Evolutionary conservation across 2,888 invertebrate genomes (phyloP), one percentile per base, ranked within the genome.

Genomic region (Diplolepis rosae): DNA sequence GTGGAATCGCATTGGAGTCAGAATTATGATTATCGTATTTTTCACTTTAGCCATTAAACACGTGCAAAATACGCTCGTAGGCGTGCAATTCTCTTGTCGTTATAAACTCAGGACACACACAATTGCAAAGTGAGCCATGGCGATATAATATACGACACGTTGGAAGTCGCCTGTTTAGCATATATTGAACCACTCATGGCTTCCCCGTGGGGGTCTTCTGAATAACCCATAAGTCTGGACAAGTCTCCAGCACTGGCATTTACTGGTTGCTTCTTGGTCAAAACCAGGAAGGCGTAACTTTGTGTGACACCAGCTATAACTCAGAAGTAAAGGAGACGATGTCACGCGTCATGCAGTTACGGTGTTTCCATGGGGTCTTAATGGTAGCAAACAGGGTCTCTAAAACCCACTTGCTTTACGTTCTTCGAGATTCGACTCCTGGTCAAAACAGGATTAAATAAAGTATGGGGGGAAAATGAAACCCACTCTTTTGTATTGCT

Each of bases 151-250:
- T 82, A 82, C 82, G 80, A 77, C 74, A 48, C 48, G 45, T 75
- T 73, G 79, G 74, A 81, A 79, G 77, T 77, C 75, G 76, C 50
- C 84, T 84, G 79, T 77, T 86, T 86, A 83, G 83, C 84, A 85
- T 85, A 82, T 82, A 83, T 83, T 80, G 82, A 84, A 82, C 83
- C 79, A 69, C 71, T 73, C 75, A 69, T 74, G 78, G 75, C 72
- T 76, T 77, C 70, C 69, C 45, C 51, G 27, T 71, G 66, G 79
- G 76, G 75, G 75, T 76, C 83, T 79, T 72, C 74, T 87, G 86
- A 85, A 87, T 87, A 87, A 85, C 85, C 82, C 84, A 85, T 85
- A 85, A 84, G 83, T 83, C 79, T 81, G 77, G 77, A 75, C 79
- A 74, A 77, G 82, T 79, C 78, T 78, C 48, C 48, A 22, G 18